Percentiles rank a stretch among this genome's conserved stretches.
These are phyloP conservation scores for Eueides isabella DNA, from an alignment of 1,140 invertebrate species.

Conservation along the genomic window DNA sequence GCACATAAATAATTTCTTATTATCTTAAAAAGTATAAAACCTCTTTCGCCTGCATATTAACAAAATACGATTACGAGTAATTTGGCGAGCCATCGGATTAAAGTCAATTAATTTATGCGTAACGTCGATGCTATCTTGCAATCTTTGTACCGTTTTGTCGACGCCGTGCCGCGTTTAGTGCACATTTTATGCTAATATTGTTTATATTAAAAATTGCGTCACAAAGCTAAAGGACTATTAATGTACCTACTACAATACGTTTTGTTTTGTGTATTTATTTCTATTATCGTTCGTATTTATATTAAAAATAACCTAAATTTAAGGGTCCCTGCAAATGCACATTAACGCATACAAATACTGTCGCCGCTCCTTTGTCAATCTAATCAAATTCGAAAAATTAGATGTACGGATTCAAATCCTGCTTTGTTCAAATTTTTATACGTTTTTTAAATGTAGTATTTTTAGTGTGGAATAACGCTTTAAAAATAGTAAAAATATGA, in stretches of 20 bases:
- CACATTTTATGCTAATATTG: conserved; percentile 22
- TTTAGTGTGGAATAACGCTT: too few relatives aligned
- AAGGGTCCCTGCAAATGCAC: too few relatives aligned
- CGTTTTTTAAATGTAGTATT: too few relatives aligned
- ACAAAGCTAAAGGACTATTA: neutral
- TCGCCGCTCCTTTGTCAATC: too few relatives aligned
- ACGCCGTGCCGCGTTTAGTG: conserved; percentile 42
- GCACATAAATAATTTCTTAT: conserved; percentile 1
- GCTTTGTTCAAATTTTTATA: too few relatives aligned
- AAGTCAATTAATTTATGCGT: conserved; percentile 75
- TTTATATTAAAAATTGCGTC: conserved; percentile 1
- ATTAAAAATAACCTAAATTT: too few relatives aligned
- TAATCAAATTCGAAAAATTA: too few relatives aligned
- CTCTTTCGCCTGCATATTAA: conserved; percentile 27
- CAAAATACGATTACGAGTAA: conserved; percentile 46
- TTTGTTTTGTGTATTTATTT: neutral
- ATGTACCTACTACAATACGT: neutral
- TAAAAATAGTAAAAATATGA: too few relatives aligned
- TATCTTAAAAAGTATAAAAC: conserved; percentile 22
- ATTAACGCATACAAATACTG: too few relatives aligned
- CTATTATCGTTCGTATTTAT: neutral
- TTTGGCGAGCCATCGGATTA: conserved; percentile 54
- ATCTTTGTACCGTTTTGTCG: conserved; percentile 47
- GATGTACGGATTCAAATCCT: too few relatives aligned
- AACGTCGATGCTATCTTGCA: conserved; percentile 50